These are phyloP conservation scores for Crocidura indochinensis DNA, from an alignment of 2,797 vertebrate genomes.

Conservation along the genomic window DNA sequence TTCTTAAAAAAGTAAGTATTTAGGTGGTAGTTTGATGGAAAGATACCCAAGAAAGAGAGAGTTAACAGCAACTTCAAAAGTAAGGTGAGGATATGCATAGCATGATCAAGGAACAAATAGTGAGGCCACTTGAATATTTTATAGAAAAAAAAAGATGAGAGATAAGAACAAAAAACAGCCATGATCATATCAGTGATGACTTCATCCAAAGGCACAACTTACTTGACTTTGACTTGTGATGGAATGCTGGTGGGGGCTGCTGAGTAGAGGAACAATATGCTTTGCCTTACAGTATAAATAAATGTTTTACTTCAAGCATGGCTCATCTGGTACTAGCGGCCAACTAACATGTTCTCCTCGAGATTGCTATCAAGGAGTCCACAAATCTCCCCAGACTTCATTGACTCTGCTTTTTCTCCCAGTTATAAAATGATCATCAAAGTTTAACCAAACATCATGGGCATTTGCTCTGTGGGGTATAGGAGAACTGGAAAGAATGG, in stretches of 20 bases:
- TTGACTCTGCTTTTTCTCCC: slow-evolving; percentile 29
- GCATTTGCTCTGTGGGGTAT: slow-evolving; percentile 38
- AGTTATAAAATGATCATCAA: slow-evolving; percentile 10
- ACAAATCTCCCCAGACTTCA: background rate
- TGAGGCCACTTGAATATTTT: background rate
- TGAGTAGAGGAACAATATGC: background rate
- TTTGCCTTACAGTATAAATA: slow-evolving; percentile 4
- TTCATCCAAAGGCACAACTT: background rate
- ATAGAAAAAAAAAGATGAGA: background rate
- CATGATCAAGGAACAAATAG: background rate
- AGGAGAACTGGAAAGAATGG: slow-evolving; percentile 23
- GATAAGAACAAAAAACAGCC: background rate
- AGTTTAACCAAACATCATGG: background rate
- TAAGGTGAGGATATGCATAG: background rate
- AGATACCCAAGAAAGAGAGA: background rate
- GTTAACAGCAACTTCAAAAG: background rate
- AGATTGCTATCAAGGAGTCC: background rate
- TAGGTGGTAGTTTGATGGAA: background rate
- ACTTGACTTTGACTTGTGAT: slow-evolving; percentile 19
- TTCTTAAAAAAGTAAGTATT: background rate
- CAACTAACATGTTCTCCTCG: background rate
- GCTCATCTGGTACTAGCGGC: background rate
- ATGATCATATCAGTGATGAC: background rate
- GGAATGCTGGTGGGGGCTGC: background rate
- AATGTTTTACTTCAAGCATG: slow-evolving; percentile 1